phyloP scores from a whole-genome alignment of 2,888 invertebrate genomes.

The Stegana nigrithorax region DNA sequence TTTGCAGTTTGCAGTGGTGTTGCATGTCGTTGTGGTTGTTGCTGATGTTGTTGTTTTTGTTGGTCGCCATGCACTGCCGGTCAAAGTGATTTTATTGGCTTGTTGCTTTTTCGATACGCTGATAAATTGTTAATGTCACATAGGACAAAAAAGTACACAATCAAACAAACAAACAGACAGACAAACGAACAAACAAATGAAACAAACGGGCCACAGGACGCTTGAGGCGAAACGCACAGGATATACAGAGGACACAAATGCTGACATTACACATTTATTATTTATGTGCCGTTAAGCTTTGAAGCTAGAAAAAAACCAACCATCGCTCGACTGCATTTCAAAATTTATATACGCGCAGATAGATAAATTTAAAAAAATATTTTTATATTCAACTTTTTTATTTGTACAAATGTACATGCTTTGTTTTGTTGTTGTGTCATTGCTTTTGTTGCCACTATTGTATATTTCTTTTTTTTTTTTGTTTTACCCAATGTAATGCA shows the following conservation, averaged over 20 bases:
- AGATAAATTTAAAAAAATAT: slow-evolving; percentile 8
- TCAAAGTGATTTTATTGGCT: slow-evolving; percentile 59
- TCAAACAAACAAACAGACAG: slow-evolving; percentile 15
- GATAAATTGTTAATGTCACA: slow-evolving; percentile 56
- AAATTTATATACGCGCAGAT: slow-evolving; percentile 15
- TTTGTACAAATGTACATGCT: not conserved
- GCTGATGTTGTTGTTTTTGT: no score
- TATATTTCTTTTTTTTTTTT: not conserved
- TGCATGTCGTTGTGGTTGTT: not conserved
- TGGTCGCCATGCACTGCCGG: slow-evolving; percentile 31
- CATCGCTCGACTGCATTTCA: no score
- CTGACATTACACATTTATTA: slow-evolving; percentile 54
- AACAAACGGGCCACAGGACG: no score
- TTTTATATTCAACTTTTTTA: not conserved
- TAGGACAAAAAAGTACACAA: slow-evolving; percentile 30
- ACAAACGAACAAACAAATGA: not conserved
- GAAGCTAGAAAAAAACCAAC: no score
- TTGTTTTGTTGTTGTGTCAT: not conserved
- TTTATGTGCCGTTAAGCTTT: slow-evolving; percentile 57
- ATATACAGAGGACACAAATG: no score
- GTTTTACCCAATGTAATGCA: not conserved
- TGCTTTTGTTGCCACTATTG: no score
- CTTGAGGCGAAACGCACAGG: no score
- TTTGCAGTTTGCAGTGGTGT: not conserved
- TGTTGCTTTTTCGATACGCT: slow-evolving; percentile 58